phyloP scores from a whole-genome alignment of 2,113 vertebrate genomes.

The Bos indicus region DNA sequence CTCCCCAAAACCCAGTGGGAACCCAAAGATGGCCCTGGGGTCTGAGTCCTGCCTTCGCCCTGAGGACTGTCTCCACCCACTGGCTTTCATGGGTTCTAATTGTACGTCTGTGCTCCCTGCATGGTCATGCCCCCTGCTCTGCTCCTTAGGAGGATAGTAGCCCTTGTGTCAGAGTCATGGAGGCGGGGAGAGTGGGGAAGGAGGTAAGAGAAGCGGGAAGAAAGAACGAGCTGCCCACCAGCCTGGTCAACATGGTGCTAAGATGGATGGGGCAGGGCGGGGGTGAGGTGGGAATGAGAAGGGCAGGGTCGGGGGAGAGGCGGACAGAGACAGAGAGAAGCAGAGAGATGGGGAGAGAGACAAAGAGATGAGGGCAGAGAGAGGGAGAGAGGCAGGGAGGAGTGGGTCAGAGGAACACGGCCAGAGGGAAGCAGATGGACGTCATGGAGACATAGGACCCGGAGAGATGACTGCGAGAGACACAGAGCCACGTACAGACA shows the following conservation, averaged over 20 bases:
- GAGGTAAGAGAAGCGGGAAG: fast-evolving
- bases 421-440: not conserved
- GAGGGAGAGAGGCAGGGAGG: not conserved
- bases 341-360: not conserved
- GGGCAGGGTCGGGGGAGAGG: not conserved
- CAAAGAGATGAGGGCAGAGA: not conserved
- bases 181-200: fast-evolving
- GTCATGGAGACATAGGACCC: not conserved
- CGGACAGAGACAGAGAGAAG: not conserved
- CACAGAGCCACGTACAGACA: not conserved
- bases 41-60: not conserved
- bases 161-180: not conserved
- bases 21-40: fast-evolving
- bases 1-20: not conserved
- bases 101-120: fast-evolving
- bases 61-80: not conserved
- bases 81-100: not conserved
- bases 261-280: fast-evolving
- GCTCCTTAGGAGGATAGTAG: not conserved
- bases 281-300: not conserved
- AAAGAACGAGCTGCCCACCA: not conserved
- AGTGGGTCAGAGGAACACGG: not conserved
- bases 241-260: not conserved
- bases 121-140: not conserved
- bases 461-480: not conserved